Conservation (phyloP, 2,888 invertebrate species). For the Boloria euphrosyne region DNA sequence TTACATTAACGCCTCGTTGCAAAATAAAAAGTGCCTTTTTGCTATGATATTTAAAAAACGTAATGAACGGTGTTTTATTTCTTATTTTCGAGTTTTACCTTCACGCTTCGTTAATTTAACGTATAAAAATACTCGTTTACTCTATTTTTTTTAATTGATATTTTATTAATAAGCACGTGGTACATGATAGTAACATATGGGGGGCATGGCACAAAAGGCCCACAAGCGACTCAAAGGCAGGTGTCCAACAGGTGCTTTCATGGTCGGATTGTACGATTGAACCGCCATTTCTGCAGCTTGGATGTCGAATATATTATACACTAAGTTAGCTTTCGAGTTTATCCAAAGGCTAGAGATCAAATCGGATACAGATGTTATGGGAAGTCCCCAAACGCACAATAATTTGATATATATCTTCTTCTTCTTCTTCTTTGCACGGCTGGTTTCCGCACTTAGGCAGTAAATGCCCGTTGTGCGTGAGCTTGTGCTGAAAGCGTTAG, state of each 20-base stretch:
- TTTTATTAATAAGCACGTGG: conserved; percentile 25
- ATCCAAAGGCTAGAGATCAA: not conserved
- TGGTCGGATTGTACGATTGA: conserved; percentile 29
- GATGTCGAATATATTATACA: conserved; percentile 2
- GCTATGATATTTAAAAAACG: not conserved
- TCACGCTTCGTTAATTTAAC: too few species aligned
- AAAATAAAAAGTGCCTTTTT: conserved; percentile 2
- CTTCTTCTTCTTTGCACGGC: too few species aligned
- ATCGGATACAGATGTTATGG: too few species aligned
- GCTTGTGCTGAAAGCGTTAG: too few species aligned
- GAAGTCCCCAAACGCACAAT: too few species aligned
- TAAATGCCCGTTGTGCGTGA: too few species aligned
- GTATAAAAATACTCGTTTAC: not conserved
- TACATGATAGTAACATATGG: conserved; percentile 31
- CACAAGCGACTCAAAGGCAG: conserved; percentile 26
- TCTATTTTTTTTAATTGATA: not conserved
- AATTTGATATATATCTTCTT: too few species aligned
- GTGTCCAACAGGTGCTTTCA: conserved; percentile 37
- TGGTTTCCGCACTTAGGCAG: too few species aligned
- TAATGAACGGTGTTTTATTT: not conserved
- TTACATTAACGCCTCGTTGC: conserved; percentile 22
- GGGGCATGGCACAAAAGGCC: conserved; percentile 16
- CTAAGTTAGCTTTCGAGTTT: not conserved
- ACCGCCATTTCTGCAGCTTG: conserved; percentile 25
- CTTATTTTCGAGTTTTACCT: not conserved